Evolutionary conservation across 2,888 invertebrate genomes (phyloP).

Genomic region (Tanytarsus gracilentus): DNA sequence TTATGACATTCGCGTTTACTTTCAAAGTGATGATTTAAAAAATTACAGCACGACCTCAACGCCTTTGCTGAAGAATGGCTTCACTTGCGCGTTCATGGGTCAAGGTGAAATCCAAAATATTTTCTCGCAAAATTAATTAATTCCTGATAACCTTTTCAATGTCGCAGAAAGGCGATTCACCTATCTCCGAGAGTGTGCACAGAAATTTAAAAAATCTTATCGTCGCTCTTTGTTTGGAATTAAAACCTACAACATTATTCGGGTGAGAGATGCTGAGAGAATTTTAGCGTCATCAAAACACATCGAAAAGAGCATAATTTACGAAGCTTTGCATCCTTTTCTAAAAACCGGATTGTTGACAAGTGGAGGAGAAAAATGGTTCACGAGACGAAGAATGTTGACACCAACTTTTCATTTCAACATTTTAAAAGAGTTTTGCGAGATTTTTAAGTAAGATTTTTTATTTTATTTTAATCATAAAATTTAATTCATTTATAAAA

Average conservation of each 20-base stretch:
- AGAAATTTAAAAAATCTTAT: conserved; percentile 37
- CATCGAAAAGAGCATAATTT: conserved; percentile 46
- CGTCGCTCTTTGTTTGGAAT: conserved; percentile 37
- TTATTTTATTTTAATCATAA: neutral
- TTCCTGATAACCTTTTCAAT: neutral
- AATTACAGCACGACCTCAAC: neutral
- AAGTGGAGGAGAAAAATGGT: conserved; percentile 50
- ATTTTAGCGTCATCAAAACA: conserved; percentile 37
- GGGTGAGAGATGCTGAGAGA: conserved; percentile 47
- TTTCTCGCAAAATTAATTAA: neutral
- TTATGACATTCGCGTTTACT: neutral
- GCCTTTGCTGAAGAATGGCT: conserved; percentile 3
- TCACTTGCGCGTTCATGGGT: neutral
- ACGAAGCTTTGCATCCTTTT: conserved; percentile 45
- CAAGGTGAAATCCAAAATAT: neutral
- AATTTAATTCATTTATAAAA: neutral
- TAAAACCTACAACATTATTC: conserved; percentile 39
- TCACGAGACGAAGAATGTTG: conserved; percentile 50
- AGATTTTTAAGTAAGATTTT: conserved; percentile 34
- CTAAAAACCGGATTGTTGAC: conserved; percentile 46
- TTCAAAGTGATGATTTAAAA: neutral
- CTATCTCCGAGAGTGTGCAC: conserved; percentile 35
- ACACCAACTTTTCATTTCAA: conserved; percentile 59
- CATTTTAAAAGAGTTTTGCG: conserved; percentile 45
- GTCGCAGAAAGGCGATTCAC: conserved; percentile 35